A percentile compares a stretch with the other conserved stretches of the same genome.
phyloP scores from a whole-genome alignment of 2,888 invertebrate genomes.

The Rhopalosiphum nymphaeae region DNA sequence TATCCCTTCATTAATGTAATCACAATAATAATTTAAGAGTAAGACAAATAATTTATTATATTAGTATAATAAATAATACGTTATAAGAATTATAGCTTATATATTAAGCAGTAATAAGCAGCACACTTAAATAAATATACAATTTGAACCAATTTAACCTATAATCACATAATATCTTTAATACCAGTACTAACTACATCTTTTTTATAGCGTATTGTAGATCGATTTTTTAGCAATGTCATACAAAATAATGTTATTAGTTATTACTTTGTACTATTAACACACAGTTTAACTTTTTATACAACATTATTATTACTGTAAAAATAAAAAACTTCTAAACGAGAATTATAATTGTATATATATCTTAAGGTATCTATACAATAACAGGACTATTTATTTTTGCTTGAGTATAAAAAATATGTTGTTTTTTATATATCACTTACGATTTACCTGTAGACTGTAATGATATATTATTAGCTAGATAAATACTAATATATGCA shows the following conservation, averaged over 20 bases:
- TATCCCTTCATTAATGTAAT: background rate
- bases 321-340: background rate
- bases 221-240: background rate
- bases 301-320: background rate
- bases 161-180: background rate
- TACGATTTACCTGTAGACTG: background rate
- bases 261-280: background rate
- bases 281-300: background rate
- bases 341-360: background rate
- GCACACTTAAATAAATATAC: background rate
- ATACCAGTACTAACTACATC: background rate
- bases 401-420: background rate
- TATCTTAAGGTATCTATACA: background rate
- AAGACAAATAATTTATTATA: background rate
- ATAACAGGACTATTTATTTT: background rate
- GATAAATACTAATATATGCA: background rate
- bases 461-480: background rate
- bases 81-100: background rate
- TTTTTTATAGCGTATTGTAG: background rate
- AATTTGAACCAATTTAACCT: background rate
- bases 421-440: background rate
- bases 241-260: background rate
- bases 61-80: background rate
- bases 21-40: background rate
- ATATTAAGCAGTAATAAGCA: background rate